Percentiles rank a stretch among this genome's conserved stretches.
These are phyloP conservation scores for Scaptomyza caliginosa DNA, from an alignment of 2,888 invertebrate genomes.

Conservation along the genomic window DNA sequence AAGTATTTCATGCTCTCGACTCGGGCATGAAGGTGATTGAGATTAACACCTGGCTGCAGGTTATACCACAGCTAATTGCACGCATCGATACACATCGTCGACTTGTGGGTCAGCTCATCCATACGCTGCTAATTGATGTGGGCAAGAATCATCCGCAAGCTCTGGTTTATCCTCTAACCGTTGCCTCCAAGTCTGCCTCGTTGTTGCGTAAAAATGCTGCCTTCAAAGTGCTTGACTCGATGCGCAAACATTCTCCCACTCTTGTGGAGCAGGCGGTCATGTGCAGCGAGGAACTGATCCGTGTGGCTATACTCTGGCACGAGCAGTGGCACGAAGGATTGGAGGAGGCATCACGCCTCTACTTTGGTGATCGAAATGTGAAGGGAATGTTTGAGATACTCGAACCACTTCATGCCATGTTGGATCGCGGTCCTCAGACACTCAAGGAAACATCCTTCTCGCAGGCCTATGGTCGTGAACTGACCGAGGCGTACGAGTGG, in stretches of 20 bases:
- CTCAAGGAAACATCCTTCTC: conserved; percentile 98
- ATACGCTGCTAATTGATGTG: conserved; percentile 96
- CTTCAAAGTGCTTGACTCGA: conserved; percentile 95
- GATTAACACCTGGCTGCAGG: conserved; percentile 99
- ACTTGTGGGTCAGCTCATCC: conserved; percentile 94
- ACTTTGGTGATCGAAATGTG: conserved; percentile 98
- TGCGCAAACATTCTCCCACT: conserved; percentile 96
- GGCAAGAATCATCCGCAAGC: conserved; percentile 99
- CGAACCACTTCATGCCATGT: conserved; percentile 96
- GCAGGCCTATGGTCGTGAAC: conserved; percentile 97
- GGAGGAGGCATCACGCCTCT: conserved; percentile 96
- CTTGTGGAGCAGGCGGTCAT: conserved; percentile 98
- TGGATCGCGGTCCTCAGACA: conserved; percentile 97
- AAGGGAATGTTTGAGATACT: conserved; percentile 98
- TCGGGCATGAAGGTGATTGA: conserved; percentile 97
- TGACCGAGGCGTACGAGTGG: conserved; percentile 97
- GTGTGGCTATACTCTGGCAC: conserved; percentile 99
- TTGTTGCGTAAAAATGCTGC: conserved; percentile 94
- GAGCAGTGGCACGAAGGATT: conserved; percentile 99
- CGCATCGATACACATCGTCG: conserved; percentile 96
- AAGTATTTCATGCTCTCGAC: conserved; percentile 96
- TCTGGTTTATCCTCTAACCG: conserved; percentile 97
- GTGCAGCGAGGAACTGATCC: conserved; percentile 98
- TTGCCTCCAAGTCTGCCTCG: conserved; percentile 97
- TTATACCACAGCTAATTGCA: conserved; percentile 99